Base-by-base conservation (phyloP, 2,888 invertebrate species). In the Agelastica alni region DNA sequence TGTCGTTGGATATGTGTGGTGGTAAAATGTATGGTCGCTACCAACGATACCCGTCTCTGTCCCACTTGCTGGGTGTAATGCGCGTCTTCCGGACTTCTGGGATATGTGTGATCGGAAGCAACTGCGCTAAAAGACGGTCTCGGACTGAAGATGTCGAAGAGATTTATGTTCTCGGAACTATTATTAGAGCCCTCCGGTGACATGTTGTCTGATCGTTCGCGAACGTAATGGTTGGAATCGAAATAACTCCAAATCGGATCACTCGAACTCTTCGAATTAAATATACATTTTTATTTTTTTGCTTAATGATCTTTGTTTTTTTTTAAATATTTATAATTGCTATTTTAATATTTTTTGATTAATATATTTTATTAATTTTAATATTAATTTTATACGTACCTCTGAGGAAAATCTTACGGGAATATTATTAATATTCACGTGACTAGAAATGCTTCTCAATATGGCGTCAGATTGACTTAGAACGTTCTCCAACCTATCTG, bases 391-490 rank as follows among this genome's bases (percentile, higher is more conserved):
- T n/a, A n/a, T n/a, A n/a, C n/a, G n/a, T n/a, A n/a, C n/a, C n/a
- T n/a, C n/a, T n/a, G n/a, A n/a, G n/a, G n/a, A n/a, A n/a, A n/a
- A n/a, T n/a, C n/a, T n/a, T n/a, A n/a, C n/a, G n/a, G n/a, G n/a
- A n/a, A n/a, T n/a, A n/a, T n/a, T n/a, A n/a, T n/a, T n/a, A 60
- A 72, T 64, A 22, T 74, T 73, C 62, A 75, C 69, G 3, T 73
- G 70, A 28, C 65, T 71, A 7, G 73, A 63, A 45, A 77, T 62
- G 62, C 76, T 76, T 10, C 75, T 64, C 53, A 77, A 64, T 51
- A 77, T 75, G 6, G 71, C 68, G 57, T 75, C 72, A 0, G 75
- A 75, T 58, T 77, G 76, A 51, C 67, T 72, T 72, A 76, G 72
- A 41, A 77, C 74, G 60, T 70, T 75, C 54, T 75, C 75, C 13